Conservation (phyloP, 2,888 invertebrate species). For the Linyphia triangularis region DNA sequence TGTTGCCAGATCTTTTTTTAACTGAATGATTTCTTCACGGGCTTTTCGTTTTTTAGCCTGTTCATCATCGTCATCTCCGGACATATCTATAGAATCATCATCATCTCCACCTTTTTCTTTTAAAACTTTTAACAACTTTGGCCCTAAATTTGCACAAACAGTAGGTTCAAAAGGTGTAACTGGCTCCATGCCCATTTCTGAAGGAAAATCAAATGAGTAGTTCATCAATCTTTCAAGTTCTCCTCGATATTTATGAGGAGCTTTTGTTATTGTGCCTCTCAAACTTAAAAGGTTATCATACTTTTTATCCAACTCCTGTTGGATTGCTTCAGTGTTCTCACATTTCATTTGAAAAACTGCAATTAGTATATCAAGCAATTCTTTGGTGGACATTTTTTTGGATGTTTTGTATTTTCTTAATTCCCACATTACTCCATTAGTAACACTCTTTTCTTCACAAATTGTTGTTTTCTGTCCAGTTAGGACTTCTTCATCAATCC, state of each 20-base stretch:
- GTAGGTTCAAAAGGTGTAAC: conserved; percentile 65
- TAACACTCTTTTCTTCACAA: conserved; percentile 58
- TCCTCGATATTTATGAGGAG: conserved; percentile 60
- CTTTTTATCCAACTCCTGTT: conserved; percentile 63
- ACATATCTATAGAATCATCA: conserved; percentile 70
- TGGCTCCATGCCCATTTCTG: conserved; percentile 58
- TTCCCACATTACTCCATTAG: conserved; percentile 71
- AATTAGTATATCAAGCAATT: conserved; percentile 66
- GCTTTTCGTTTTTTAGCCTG: conserved; percentile 69
- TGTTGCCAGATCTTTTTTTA: conserved; percentile 66
- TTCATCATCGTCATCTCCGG: conserved; percentile 70
- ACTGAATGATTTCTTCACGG: conserved; percentile 69
- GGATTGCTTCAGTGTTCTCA: conserved; percentile 67
- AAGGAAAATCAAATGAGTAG: conserved; percentile 65
- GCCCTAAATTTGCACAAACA: conserved; percentile 66
- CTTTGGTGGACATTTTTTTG: conserved; percentile 57
- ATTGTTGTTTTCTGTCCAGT: conserved; percentile 57
- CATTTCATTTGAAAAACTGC: conserved; percentile 67
- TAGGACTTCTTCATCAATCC: conserved; percentile 70
- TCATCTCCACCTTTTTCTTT: conserved; percentile 73
- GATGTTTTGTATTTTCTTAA: conserved; percentile 63
- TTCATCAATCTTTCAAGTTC: conserved; percentile 69
- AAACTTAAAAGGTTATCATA: conserved; percentile 48
- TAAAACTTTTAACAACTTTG: conserved; percentile 68
- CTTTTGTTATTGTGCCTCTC: conserved; percentile 42